Evolutionary conservation across 2,113 vertebrate species (phyloP).

Genomic region (Loxodonta africana): DNA sequence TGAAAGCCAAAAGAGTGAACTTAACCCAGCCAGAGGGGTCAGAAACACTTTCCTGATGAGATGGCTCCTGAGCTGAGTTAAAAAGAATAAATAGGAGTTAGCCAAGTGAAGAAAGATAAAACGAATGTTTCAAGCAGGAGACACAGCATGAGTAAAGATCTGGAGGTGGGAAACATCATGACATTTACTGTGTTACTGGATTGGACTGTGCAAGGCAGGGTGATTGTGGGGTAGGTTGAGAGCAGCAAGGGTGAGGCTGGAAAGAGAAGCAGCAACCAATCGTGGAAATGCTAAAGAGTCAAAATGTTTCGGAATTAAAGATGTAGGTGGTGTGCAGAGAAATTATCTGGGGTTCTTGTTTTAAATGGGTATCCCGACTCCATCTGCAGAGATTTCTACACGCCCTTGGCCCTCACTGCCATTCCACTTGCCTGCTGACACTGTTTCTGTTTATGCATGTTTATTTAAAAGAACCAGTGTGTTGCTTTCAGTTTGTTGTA

Average conservation of each 20-base stretch:
- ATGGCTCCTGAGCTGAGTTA: neutral
- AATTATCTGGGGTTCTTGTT: neutral
- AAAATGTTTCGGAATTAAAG: slow-evolving; percentile 10
- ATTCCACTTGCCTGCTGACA: neutral
- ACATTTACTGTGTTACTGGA: slow-evolving; percentile 26
- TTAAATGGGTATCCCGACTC: neutral
- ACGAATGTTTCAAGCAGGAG: slow-evolving; percentile 19
- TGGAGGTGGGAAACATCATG: neutral
- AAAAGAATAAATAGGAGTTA: slow-evolving; percentile 22
- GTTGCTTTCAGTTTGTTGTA: neutral
- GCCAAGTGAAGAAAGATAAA: slow-evolving; percentile 19
- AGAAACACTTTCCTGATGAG: neutral
- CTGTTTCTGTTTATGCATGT: neutral
- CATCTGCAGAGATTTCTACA: neutral
- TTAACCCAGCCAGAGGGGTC: slow-evolving; percentile 26
- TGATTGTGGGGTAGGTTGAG: neutral
- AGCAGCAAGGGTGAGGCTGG: neutral
- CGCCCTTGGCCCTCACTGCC: neutral
- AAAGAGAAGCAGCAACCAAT: neutral
- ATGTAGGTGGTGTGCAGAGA: neutral
- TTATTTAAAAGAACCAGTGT: slow-evolving; percentile 46
- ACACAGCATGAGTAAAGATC: neutral
- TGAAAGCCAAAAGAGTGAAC: neutral
- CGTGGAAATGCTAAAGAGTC: neutral
- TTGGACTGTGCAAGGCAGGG: neutral